Base-by-base conservation (phyloP, 64 coral and sea anemone genomes). In the Pocillopora verrucosa region DNA sequence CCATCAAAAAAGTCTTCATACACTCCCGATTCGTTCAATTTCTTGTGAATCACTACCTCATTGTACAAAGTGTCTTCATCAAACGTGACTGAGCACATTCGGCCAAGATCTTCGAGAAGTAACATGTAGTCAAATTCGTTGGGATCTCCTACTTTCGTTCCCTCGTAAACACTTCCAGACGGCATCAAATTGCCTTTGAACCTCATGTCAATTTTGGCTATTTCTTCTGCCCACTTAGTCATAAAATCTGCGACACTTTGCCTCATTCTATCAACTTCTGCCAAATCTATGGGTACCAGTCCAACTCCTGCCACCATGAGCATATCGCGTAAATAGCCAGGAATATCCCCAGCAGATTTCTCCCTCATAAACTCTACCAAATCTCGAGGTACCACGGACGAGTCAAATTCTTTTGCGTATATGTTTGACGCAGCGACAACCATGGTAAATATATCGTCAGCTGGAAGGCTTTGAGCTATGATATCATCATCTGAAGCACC, bases 51-150 rank as follows among this genome's bases (percentile, higher is more conserved):
- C 37, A 24, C 10, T 3, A 82, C 30, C 14, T 82, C 70, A 70
- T 90, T 57, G 67, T 81, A 81, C 34, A 58, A 13, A 24, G 77
- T 81, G 20, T 24, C 36, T 25, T 82, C 56, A 20, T 81, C 56
- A 61, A 90, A 73, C 12, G 56, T 36, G 41, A 90, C 35, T 9
- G 24, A 61, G 78, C 88, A 90, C 58, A 60, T 22, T 59, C 59
- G 78, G 0, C 17, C 78, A 13, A 90, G 72, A 9, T 59, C 35
- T 74, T 90, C 78, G 16, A 90, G 36, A 51, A 77, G 60, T 30
- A 90, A n/a, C 88, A 90, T 90, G 56, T 74, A 90, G 38, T 90
- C 88, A 90, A 90, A 90, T 68, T 90, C 88, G 26, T 90, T n/a
- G n/a, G 88, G 88, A 22, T 90, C 78, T 2, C 65, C 67, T 3